Percentiles rank a stretch among this genome's conserved stretches.
These are phyloP conservation scores for Muscicapa striata DNA, from an alignment of 2,797 vertebrate species.

Conservation along the genomic window DNA sequence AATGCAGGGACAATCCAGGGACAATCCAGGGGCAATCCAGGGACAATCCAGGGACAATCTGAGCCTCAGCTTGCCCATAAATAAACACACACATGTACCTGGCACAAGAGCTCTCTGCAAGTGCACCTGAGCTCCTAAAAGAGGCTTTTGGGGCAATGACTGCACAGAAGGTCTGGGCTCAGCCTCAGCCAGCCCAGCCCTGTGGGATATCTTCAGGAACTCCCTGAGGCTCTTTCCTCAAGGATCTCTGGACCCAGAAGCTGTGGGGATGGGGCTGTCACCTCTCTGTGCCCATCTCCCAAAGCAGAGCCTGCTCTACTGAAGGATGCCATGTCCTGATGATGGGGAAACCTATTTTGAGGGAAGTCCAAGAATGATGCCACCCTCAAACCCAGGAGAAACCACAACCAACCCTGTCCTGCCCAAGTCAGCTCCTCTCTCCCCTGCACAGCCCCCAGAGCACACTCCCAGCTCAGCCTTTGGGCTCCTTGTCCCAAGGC, in stretches of 20 bases:
- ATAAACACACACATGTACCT: accelerated
- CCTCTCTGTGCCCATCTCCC: background rate
- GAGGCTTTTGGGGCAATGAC: background rate
- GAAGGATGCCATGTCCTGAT: accelerated
- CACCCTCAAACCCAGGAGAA: background rate
- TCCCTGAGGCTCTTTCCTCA: background rate
- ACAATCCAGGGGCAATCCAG: background rate
- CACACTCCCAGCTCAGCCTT: background rate
- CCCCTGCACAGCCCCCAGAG: background rate
- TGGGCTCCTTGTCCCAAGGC: background rate
- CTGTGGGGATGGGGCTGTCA: background rate
- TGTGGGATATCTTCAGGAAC: background rate
- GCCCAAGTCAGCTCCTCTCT: background rate
- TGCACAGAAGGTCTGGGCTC: background rate
- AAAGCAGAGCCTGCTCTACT: too few species aligned
- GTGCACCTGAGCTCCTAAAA: background rate
- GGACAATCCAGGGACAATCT: background rate
- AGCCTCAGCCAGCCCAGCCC: background rate
- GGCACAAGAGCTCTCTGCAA: background rate
- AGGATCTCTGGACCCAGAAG: background rate
- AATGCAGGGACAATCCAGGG: background rate
- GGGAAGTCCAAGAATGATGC: background rate
- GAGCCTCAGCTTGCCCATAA: background rate
- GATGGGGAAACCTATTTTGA: accelerated
- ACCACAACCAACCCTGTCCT: background rate